Conservation (phyloP, 2,113 vertebrate genomes). For the Indri indri region DNA sequence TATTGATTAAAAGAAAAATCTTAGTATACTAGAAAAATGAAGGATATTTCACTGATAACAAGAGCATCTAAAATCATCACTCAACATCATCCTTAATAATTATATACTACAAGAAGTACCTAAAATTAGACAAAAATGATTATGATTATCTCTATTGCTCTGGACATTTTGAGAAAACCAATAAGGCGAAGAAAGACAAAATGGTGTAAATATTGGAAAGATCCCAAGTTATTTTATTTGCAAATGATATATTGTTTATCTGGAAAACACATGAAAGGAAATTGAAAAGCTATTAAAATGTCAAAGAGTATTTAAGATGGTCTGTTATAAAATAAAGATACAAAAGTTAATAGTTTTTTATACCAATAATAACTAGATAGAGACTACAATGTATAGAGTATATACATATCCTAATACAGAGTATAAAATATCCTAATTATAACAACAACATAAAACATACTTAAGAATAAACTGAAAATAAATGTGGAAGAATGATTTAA, state of each 20-base stretch:
- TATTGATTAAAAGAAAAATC: background rate
- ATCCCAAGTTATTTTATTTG: constrained; percentile 22
- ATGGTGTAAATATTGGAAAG: background rate
- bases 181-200: background rate
- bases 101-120: background rate
- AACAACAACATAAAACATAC: background rate
- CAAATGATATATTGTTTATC: background rate
- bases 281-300: constrained; percentile 14
- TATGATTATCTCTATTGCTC: constrained; percentile 4
- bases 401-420: constrained; percentile 37
- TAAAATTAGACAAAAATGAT: background rate
- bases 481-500: background rate
- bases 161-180: constrained; percentile 10
- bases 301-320: background rate
- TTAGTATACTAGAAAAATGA: background rate
- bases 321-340: constrained; percentile 47
- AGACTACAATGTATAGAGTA: background rate
- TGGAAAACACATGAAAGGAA: constrained; percentile 3
- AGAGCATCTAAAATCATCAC: background rate
- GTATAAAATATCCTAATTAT: constrained; percentile 33
- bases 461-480: background rate
- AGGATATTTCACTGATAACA: background rate
- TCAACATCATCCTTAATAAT: background rate
- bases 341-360: constrained; percentile 37
- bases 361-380: background rate